Conservation (phyloP, 2,113 vertebrate genomes). For the Thermophis baileyi region DNA sequence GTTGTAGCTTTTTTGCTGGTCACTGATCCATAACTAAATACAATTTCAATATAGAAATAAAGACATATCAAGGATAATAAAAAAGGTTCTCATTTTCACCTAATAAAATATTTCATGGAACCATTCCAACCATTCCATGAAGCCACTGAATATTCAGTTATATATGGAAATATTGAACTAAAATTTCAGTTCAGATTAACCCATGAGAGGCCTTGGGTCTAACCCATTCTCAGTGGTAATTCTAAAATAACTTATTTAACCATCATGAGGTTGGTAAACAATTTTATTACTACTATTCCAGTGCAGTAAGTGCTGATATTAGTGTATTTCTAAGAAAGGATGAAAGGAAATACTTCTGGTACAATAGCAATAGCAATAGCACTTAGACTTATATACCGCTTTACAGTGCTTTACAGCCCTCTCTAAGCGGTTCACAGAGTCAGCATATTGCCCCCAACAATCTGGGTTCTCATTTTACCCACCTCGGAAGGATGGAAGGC, state of each 20-base stretch:
- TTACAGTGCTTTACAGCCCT: too few relatives aligned
- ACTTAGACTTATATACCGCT: too few relatives aligned
- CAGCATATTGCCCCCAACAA: too few relatives aligned
- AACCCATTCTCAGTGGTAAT: background rate
- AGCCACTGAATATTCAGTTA: background rate
- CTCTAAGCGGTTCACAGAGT: too few relatives aligned
- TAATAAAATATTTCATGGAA: background rate
- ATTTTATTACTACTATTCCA: background rate
- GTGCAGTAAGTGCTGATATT: background rate
- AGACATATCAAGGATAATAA: background rate
- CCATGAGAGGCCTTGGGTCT: background rate
- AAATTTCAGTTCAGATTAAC: background rate
- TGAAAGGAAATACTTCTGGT: background rate
- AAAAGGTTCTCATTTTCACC: background rate
- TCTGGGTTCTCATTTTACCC: too few relatives aligned
- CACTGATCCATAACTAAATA: background rate
- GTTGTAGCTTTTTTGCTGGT: background rate
- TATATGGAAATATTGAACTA: background rate
- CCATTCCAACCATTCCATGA: background rate
- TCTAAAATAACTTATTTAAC: background rate
- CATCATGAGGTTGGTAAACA: background rate
- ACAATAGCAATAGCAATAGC: too few relatives aligned
- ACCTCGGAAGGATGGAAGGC: too few relatives aligned
- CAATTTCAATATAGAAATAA: background rate
- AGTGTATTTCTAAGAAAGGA: background rate